Base-by-base conservation (phyloP, 2,888 invertebrate genomes). In the Ceramica pisi region DNA sequence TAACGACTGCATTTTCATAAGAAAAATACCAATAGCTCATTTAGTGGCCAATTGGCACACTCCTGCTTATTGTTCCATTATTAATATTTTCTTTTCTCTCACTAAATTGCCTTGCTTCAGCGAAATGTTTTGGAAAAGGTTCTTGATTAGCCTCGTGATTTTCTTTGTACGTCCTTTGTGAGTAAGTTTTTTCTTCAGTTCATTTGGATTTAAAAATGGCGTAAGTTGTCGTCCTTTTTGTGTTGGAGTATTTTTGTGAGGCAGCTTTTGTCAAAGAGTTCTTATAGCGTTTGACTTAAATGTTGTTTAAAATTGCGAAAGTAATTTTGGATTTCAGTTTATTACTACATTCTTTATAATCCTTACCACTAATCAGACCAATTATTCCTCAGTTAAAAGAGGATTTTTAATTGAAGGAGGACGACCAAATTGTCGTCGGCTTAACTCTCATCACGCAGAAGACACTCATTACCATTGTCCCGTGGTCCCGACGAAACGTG, bases 121-220 rank as follows among this genome's bases (percentile, higher is more conserved):
- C 66, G 85, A 86, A 90, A 88, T 88, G 86, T 88, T 87, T 86
- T 82, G 83, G 81, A 88, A 90, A 85, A 85, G 80, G 82, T 85
- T 89, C 88, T 87, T 89, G 88, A 89, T 89, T 89, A 88, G 87
- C 76, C 81, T 82, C 78, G 80, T 85, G 85, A 84, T 87, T 87
- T 86, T 81, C 88, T 89, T 90, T 89, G 86, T 88, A 80, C 82
- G 78, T 81, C 64, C 64, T 84, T 83, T 88, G 82, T 79, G 71
- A 67, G 64, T 80, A 85, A 81, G 74, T 81, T 83, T 83, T 78
- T 79, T 74, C 73, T 74, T 76, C 77, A 70, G 76, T 81, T 86
- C 79, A 76, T 85, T 86, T 82, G 71, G 76, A 80, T 82, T 85
- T 75, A 72, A 83, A 86, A 84, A 77, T 82, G 71, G 63, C 70